A percentile compares a stretch with the other conserved stretches of the same genome.
These are phyloP conservation scores for Parazoanthus swiftii DNA, from an alignment of 92 coral and sea anemone genomes.

Conservation along the genomic window DNA sequence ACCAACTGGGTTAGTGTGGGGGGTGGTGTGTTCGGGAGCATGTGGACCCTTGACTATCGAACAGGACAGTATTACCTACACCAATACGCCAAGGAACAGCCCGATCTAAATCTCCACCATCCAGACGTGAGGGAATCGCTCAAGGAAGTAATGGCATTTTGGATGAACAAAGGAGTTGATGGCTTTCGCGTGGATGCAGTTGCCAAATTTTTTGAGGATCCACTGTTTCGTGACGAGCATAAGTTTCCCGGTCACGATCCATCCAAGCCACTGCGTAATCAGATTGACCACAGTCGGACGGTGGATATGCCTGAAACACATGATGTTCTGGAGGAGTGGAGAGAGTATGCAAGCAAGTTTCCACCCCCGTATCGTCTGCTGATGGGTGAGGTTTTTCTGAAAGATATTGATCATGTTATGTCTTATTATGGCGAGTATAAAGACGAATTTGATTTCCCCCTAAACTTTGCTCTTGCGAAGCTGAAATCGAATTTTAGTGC, in stretches of 20 bases:
- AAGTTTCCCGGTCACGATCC: conserved; percentile 59
- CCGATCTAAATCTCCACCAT: conserved; percentile 78
- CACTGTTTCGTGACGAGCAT: conserved; percentile 62
- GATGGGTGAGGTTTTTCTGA: conserved; percentile 55
- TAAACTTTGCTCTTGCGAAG: conserved; percentile 71
- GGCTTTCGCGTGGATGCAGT: conserved; percentile 93
- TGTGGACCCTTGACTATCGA: conserved; percentile 67
- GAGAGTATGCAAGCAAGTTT: conserved; percentile 49
- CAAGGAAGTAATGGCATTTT: conserved; percentile 69
- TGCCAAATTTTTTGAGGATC: conserved; percentile 71
- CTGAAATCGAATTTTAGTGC: conserved; percentile 55
- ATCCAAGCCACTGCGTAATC: conserved; percentile 46
- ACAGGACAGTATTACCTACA: conserved; percentile 78
- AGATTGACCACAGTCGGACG: conserved; percentile 67
- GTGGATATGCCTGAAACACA: conserved; percentile 60
- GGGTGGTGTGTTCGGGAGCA: conserved; percentile 60
- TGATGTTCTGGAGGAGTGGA: conserved; percentile 66
- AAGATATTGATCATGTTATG: conserved; percentile 34
- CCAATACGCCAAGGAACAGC: conserved; percentile 71
- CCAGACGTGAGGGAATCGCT: conserved; percentile 68
- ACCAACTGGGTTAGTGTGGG: conserved; percentile 81
- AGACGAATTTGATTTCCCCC: conserved; percentile 80
- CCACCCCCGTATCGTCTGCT: conserved; percentile 61
- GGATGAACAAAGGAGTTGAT: conserved; percentile 88
- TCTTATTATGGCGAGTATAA: conserved; percentile 64